Evolutionary conservation across 2,113 vertebrate genomes (phyloP), one percentile per base, ranked within the genome.

Genomic region (Puma concolor): DNA sequence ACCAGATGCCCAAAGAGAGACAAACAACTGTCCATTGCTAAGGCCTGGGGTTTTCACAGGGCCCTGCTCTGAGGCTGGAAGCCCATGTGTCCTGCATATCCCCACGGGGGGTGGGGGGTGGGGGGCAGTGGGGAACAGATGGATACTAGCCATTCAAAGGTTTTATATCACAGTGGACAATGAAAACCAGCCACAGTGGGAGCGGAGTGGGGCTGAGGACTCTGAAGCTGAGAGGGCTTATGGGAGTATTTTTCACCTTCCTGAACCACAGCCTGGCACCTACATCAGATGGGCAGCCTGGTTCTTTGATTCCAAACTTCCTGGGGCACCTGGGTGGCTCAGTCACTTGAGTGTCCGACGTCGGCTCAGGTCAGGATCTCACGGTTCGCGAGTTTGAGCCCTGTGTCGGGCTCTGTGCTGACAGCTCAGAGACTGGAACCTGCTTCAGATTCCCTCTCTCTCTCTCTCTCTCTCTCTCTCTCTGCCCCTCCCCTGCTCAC

Each of bases 1-100:
- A 74, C 83, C 66, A 97, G 81, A 77, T 48, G 84, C 52, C 60
- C 72, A 60, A 72, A 88, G 76, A 72, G 79, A 79, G 81, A 94
- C 12, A 44, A 60, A 69, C 31, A 44, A 10, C 0, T 23, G 25
- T 60, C 36, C 57, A 1, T 41, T 29, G 8, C 14, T 33, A 17
- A 71, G 57, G 38, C 63, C 27, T 1, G 1, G 2, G 4, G 33
- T 76, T 88, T 85, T 52, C 31, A 31, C 54, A 17, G 76, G 41
- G 11, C 13, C 8, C 76, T 67, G 44, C 54, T 54, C 31, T 5
- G 36, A 31, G 79, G 33, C 54, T 19, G 67, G 64, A 0, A 0
- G 29, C 29, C 76, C 88, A 17, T 36, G 52, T 89, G 44, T n/a
- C 95, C 57, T 44, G 38, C 17, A 1, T 94, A 76, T 82, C 36